Conservation (phyloP, 2,113 vertebrate species). For the Passerina amoena region DNA sequence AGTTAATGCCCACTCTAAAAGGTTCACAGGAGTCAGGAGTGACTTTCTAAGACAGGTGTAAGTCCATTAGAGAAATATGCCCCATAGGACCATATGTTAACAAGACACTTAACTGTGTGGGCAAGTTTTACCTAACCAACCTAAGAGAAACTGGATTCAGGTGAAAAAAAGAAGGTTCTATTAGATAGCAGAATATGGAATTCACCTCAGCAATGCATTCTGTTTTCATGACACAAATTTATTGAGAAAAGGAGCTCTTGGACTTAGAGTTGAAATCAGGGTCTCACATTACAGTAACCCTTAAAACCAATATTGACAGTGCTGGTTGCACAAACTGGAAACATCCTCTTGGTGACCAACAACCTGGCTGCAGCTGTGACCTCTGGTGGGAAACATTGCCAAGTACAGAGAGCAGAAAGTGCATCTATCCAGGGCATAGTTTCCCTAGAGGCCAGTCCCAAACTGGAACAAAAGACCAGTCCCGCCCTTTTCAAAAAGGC, state of each 20-base stretch:
- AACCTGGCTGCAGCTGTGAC: not conserved
- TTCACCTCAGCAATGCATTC: not conserved
- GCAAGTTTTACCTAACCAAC: not conserved
- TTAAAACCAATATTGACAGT: not conserved
- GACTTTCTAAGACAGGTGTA: not conserved
- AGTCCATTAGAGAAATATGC: not conserved
- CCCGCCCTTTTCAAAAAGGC: not conserved
- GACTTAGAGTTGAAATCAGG: not conserved
- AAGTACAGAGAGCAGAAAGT: not conserved
- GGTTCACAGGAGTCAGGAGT: not conserved
- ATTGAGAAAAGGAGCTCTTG: not conserved
- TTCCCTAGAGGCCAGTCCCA: not conserved
- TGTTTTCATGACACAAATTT: not conserved
- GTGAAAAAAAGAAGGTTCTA: not conserved
- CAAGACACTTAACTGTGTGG: not conserved
- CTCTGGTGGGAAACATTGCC: not conserved
- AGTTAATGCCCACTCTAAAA: not conserved
- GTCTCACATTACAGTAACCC: not conserved
- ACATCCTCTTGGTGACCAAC: not conserved
- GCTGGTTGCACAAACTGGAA: not conserved
- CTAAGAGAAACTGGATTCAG: not conserved
- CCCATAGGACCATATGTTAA: not conserved
- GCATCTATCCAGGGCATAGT: not conserved
- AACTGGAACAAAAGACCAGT: not conserved
- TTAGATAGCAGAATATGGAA: not conserved